Evolutionary conservation across 2,888 invertebrate genomes (phyloP).

Genomic region (Cephus pygmeus): DNA sequence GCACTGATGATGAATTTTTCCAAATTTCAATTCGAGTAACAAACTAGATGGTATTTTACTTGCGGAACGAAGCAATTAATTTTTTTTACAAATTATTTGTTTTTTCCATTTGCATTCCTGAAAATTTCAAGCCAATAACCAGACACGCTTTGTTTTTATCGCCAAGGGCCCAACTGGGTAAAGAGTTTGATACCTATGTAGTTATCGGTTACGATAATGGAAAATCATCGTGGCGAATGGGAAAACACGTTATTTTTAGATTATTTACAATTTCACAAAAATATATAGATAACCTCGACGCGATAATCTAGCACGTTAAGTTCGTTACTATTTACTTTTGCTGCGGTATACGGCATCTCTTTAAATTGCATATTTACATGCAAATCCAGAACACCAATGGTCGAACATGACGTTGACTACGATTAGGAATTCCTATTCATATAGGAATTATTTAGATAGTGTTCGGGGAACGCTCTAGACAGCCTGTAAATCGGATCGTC

Average conservation of each 20-base stretch:
- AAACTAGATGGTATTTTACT: not conserved
- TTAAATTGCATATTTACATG: conserved; percentile 35
- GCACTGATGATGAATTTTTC: not conserved
- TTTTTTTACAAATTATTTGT: not conserved
- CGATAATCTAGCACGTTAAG: conserved; percentile 7
- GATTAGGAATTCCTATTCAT: conserved; percentile 22
- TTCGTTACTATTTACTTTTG: not conserved
- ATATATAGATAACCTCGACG: conserved; percentile 42
- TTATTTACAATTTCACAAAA: conserved; percentile 53
- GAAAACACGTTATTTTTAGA: not conserved
- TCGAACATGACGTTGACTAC: conserved; percentile 1
- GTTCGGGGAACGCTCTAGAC: not conserved
- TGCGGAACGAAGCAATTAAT: not conserved
- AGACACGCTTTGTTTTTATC: not conserved
- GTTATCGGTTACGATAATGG: not conserved
- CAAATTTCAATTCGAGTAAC: not conserved
- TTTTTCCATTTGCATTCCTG: not conserved
- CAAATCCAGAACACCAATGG: conserved; percentile 18
- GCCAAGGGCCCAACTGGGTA: not conserved
- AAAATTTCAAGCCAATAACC: not conserved
- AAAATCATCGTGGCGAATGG: not conserved
- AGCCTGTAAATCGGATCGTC: not conserved
- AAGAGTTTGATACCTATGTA: not conserved
- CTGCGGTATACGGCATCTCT: conserved; percentile 3
- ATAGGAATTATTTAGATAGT: not conserved